Percentiles rank a stretch among this genome's conserved stretches.
Evolutionary conservation across 1,140 invertebrate genomes (phyloP).

Genomic region (Eurytemora carolleeae): DNA sequence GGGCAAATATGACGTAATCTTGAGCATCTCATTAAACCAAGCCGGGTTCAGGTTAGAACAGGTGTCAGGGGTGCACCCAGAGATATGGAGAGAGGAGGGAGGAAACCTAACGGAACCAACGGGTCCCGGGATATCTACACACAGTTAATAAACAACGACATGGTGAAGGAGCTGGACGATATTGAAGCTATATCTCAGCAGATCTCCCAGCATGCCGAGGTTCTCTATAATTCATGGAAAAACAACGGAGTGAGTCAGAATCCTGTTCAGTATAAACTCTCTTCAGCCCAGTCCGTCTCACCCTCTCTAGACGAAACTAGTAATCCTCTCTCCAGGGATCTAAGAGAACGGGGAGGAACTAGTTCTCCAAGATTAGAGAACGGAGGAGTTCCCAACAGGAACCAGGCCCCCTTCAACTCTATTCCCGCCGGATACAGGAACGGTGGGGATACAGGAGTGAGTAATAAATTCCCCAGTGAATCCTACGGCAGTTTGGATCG

Average conservation of each 20-base stretch:
- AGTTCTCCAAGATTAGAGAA: too few relatives aligned
- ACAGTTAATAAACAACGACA: constrained; percentile 12
- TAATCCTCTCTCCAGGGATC: not conserved
- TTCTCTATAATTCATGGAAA: constrained; percentile 14
- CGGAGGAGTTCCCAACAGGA: too few relatives aligned
- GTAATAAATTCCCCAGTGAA: too few relatives aligned
- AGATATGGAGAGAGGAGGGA: not conserved
- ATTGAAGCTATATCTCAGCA: constrained; percentile 15
- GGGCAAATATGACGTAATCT: too few relatives aligned
- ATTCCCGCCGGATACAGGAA: too few relatives aligned
- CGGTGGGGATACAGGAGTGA: too few relatives aligned
- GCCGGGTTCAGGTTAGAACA: too few relatives aligned
- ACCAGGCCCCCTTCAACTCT: too few relatives aligned
- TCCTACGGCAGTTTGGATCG: not conserved
- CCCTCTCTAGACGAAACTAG: not conserved
- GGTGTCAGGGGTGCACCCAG: too few relatives aligned
- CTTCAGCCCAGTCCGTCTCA: not conserved
- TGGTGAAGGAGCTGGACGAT: constrained; percentile 14
- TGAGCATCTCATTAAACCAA: too few relatives aligned
- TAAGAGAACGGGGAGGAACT: constrained; percentile 2
- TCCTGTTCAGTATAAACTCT: too few relatives aligned
- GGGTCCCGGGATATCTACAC: constrained; percentile 5
- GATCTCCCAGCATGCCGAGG: constrained; percentile 14
- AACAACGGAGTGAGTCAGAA: not conserved
- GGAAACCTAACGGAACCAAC: not conserved